Conservation (phyloP, 2,797 vertebrate species). For the Mormyrops boulengeri region DNA sequence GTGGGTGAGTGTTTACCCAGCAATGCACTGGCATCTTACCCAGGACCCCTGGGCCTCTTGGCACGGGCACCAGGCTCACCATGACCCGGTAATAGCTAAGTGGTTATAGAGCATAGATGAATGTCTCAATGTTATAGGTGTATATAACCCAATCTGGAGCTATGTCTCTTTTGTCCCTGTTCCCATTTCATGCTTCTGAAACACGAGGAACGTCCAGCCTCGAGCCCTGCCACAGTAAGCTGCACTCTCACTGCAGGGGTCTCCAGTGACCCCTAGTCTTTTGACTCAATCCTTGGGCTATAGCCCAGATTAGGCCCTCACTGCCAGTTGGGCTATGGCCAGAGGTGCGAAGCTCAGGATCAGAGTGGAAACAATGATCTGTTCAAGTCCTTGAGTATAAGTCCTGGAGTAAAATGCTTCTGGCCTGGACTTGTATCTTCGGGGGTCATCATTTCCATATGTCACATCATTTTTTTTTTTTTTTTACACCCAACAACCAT, state of each 20-base stretch:
- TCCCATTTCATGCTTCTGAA: not conserved
- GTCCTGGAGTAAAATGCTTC: not conserved
- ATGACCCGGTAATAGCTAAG: not conserved
- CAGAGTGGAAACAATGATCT: slow-evolving; percentile 10
- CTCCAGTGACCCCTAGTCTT: not conserved
- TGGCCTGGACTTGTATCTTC: not conserved
- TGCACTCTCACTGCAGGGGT: not conserved
- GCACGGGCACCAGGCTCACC: not conserved
- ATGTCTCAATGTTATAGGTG: not conserved
- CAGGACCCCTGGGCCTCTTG: not conserved
- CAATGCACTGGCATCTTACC: not conserved
- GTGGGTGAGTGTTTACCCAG: not conserved
- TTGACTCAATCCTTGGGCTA: not conserved
- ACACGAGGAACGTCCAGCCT: slow-evolving; percentile 1
- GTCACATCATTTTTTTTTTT: not conserved
- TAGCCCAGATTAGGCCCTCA: not conserved
- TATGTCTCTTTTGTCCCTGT: not conserved
- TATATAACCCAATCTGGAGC: not conserved
- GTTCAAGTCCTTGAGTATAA: not conserved
- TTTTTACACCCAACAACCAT: not conserved
- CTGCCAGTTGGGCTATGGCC: slow-evolving; percentile 21
- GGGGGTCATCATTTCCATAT: not conserved
- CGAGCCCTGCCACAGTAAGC: not conserved
- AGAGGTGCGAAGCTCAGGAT: slow-evolving; percentile 3
- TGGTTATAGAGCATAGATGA: not conserved